phyloP scores from a whole-genome alignment of 2,797 vertebrate genomes.

The Rhincodon typus region DNA sequence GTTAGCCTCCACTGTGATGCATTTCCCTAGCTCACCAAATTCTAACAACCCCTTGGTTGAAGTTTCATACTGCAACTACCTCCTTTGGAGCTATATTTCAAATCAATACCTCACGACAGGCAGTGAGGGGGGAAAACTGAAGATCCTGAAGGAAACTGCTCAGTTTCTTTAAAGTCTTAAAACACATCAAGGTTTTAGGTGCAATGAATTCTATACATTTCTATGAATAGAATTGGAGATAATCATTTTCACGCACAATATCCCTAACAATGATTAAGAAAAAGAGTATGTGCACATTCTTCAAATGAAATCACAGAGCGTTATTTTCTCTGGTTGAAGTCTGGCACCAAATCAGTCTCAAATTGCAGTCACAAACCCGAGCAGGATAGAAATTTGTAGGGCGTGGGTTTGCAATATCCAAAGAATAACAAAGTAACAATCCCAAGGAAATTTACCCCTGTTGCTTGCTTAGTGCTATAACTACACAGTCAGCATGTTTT shows the following conservation, averaged over 20 bases:
- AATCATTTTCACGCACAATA: background rate
- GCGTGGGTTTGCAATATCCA: background rate
- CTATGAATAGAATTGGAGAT: background rate
- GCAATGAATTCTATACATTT: background rate
- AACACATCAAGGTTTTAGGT: background rate
- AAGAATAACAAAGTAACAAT: background rate
- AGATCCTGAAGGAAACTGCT: too few relatives aligned
- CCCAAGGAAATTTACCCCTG: constrained; percentile 56
- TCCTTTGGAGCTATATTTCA: background rate
- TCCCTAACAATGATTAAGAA: background rate
- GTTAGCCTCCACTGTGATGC: background rate
- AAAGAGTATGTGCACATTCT: background rate
- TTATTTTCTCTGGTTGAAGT: background rate
- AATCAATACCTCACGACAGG: background rate
- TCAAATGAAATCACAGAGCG: background rate
- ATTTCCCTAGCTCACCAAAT: background rate
- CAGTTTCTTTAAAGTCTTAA: background rate
- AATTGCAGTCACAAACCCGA: background rate
- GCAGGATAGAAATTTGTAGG: background rate
- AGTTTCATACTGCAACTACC: background rate
- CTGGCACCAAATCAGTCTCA: background rate
- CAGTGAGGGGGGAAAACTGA: too few relatives aligned
- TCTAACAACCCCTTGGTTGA: background rate
- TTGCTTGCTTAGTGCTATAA: constrained; percentile 62
- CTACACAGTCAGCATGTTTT: constrained; percentile 60